These are phyloP conservation scores for Nipponia nippon DNA, from an alignment of 2,113 vertebrate genomes.

Conservation along the genomic window DNA sequence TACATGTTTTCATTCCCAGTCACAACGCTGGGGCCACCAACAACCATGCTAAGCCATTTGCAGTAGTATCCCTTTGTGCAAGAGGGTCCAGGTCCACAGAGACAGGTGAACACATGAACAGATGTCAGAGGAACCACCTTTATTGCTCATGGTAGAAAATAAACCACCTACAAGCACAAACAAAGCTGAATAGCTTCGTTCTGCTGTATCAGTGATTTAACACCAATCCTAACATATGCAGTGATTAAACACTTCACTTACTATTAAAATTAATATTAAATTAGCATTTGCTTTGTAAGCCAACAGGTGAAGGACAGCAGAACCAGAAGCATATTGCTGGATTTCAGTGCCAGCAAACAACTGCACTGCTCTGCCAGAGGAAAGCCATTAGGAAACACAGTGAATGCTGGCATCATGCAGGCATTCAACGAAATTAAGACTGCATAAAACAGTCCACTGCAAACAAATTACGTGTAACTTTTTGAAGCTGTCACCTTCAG, in stretches of 20 bases:
- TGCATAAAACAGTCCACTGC: background rate
- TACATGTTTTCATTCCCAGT: background rate
- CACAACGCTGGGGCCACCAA: background rate
- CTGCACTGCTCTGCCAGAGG: background rate
- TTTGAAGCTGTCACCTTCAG: background rate
- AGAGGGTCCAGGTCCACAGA: background rate
- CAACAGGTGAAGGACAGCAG: background rate
- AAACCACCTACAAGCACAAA: background rate
- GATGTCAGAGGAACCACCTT: background rate
- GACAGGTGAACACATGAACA: background rate
- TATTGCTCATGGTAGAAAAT: background rate
- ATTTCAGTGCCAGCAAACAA: background rate
- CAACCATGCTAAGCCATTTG: background rate
- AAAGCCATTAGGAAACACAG: background rate
- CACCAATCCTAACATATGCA: background rate
- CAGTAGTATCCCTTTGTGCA: background rate
- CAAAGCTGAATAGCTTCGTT: background rate
- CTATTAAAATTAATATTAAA: background rate
- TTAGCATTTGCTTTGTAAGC: background rate
- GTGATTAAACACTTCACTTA: background rate
- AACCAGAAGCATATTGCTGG: rapidly evolving
- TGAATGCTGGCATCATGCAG: background rate
- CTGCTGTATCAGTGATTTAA: background rate
- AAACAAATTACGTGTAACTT: background rate
- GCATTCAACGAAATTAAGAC: background rate